Base-by-base conservation (phyloP, 2,888 invertebrate species). In the Meloe dianella region DNA sequence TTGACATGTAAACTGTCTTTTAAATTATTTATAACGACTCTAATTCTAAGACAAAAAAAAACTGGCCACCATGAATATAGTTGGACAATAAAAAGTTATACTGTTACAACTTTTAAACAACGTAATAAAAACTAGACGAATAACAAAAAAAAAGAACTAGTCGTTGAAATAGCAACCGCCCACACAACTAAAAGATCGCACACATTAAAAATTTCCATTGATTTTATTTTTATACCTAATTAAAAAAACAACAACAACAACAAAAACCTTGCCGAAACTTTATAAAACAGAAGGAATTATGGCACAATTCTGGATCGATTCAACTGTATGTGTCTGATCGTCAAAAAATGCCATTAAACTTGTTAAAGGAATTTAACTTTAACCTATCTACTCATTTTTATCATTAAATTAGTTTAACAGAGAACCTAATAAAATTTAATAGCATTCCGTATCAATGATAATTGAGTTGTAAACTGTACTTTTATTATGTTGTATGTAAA, bases 391-490 rank as follows among this genome's bases (percentile, higher is more conserved):
- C 57, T 20, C 57, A 1, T 41, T 41, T 32, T 29, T 27, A 29
- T 27, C 57, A 29, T 57, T 57, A 30, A 57, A 30, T 57, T 30
- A 57, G 30, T 30, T 32, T 32, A 32, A 27, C 57, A 27, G 30
- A 57, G 57, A 27, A 57, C 57, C 30, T 27, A 57, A 57, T 57
- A 57, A 57, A 57, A 72, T 70, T 68, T 66, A 70, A 67, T 67
- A 61, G 64, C 66, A 70, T 72, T 68, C 65, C 64, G 68, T 60
- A 60, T 61, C 41, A 59, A 58, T 66, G 63, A 65, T 70, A 72
- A 72, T 69, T 68, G 66, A 72, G 67, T 67, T 64, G 70, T 72
- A 65, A 68, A 71, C 67, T 65, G 68, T 60, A 63, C 62, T 57
- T 68, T 71, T 69, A 71, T 71, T 66, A 63, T 63, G 54, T 67